A percentile compares a stretch with the other conserved stretches of the same genome.
Evolutionary conservation across 2,888 invertebrate species (phyloP).

Genomic region (Drosophila borborema): DNA sequence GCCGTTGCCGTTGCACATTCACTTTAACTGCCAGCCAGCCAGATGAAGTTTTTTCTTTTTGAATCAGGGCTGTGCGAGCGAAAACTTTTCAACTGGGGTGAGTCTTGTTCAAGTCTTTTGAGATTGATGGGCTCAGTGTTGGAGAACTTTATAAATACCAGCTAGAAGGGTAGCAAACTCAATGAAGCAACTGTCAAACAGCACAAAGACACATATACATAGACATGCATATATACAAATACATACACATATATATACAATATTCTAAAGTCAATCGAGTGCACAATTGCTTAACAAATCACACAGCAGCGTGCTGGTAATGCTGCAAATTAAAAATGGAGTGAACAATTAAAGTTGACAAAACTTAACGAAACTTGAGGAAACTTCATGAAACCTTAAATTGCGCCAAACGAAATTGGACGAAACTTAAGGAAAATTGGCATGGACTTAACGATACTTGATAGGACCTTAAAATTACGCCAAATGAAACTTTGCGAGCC

Average conservation of each 20-base stretch:
- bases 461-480: neutral
- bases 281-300: neutral
- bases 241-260: too few species aligned
- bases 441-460: neutral
- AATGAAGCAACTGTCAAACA: slow-evolving; percentile 22
- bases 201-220: neutral
- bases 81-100: slow-evolving; percentile 16
- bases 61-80: slow-evolving; percentile 15
- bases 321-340: neutral
- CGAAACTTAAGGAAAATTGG: neutral
- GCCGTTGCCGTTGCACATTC: slow-evolving; percentile 19
- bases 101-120: slow-evolving; percentile 10
- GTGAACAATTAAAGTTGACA: neutral
- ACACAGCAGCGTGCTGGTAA: neutral
- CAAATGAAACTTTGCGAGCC: neutral
- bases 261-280: neutral
- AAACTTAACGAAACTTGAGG: slow-evolving; percentile 5
- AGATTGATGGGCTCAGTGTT: slow-evolving; percentile 21
- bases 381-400: neutral
- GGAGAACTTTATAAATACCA: neutral
- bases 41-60: slow-evolving; percentile 20
- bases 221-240: neutral
- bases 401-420: neutral
- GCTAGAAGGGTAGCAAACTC: slow-evolving; percentile 6
- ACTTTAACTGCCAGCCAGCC: slow-evolving; percentile 32